phyloP scores from a whole-genome alignment of 2,113 vertebrate species.

The Aphelocoma coerulescens region DNA sequence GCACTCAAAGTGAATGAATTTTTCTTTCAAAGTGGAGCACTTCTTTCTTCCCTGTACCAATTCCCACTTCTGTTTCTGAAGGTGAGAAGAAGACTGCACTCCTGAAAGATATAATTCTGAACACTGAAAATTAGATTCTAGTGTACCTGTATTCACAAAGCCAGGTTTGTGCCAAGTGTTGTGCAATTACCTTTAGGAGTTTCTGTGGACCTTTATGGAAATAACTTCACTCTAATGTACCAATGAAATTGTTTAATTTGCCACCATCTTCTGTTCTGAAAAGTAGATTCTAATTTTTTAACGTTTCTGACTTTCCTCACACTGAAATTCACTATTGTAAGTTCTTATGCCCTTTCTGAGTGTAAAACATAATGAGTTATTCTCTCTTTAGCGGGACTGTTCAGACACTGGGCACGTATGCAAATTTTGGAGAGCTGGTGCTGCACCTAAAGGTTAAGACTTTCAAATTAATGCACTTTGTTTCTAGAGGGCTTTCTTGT shows the following conservation, averaged over 20 bases:
- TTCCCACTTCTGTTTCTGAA: constrained; percentile 36
- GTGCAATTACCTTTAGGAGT: neutral
- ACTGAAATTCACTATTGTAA: neutral
- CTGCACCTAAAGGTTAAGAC: neutral
- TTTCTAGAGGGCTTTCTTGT: neutral
- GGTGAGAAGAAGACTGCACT: neutral
- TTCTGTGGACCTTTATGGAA: neutral
- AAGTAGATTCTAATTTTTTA: neutral
- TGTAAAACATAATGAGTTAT: neutral
- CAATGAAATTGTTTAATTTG: neutral
- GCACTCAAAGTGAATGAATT: constrained; percentile 31
- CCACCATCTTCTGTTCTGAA: neutral
- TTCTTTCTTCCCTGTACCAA: constrained; percentile 8
- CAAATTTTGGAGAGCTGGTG: neutral
- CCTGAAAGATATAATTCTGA: neutral
- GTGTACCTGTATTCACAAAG: neutral
- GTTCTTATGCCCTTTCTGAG: neutral
- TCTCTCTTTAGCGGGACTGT: neutral
- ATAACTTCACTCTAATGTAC: neutral
- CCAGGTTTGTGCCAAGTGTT: neutral
- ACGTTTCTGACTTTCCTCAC: neutral
- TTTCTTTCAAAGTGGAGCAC: constrained; percentile 22
- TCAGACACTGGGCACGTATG: accelerated
- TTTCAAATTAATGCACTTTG: neutral
- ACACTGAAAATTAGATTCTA: constrained; percentile 7